Conservation (phyloP, 2,113 vertebrate genomes). For the Eupsittula cactorum region DNA sequence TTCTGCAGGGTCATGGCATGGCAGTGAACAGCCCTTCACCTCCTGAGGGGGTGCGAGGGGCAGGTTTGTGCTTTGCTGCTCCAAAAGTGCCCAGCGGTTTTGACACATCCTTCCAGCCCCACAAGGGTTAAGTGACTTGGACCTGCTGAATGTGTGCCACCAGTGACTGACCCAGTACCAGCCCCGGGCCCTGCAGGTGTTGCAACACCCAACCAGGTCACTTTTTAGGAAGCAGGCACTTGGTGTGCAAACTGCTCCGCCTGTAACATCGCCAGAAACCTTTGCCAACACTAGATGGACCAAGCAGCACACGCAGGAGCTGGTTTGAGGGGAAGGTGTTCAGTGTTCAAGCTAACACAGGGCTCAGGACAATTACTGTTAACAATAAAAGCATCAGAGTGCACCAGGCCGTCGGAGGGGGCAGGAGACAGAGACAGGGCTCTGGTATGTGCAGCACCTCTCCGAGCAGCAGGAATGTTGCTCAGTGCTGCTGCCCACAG, state of each 20-base stretch:
- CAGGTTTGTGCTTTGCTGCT: not conserved
- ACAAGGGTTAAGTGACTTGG: rapidly evolving
- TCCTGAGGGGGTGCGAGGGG: not conserved
- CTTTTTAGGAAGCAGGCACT: not conserved
- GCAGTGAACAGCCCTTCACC: rapidly evolving
- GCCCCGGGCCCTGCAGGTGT: rapidly evolving
- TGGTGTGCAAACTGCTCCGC: not conserved
- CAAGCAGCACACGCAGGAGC: not conserved
- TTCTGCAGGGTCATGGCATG: rapidly evolving
- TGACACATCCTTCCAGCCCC: not conserved
- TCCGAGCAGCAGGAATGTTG: not conserved
- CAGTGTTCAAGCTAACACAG: not conserved
- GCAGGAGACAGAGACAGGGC: not conserved
- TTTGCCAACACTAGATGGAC: not conserved
- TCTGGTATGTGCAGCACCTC: not conserved
- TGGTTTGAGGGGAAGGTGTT: rapidly evolving
- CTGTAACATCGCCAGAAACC: not conserved
- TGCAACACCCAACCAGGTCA: not conserved
- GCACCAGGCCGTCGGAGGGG: not conserved
- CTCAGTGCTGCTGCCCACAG: not conserved
- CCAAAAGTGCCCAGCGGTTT: not conserved
- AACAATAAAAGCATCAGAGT: not conserved
- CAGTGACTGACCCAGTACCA: rapidly evolving
- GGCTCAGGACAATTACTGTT: no score
- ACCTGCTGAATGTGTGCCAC: not conserved